Percentiles rank a stretch among this genome's conserved stretches.
phyloP scores from a whole-genome alignment of 2,888 invertebrate species.

The Andrena praecox region DNA sequence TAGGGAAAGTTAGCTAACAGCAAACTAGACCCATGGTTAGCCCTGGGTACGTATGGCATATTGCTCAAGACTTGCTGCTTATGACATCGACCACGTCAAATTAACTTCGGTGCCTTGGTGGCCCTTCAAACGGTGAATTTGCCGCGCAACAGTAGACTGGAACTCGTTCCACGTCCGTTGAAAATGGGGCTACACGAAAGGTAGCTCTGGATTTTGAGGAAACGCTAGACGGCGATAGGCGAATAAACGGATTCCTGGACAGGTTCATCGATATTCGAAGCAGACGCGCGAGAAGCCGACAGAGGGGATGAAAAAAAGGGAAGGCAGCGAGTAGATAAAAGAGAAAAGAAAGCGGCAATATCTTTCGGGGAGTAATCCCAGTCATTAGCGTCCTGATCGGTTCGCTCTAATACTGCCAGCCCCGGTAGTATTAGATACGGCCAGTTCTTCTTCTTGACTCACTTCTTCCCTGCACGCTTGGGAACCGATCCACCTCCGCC shows the following conservation, averaged over 20 bases:
- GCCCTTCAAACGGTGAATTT: too few species aligned
- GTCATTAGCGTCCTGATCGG: slow-evolving; percentile 71
- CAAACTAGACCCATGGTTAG: too few species aligned
- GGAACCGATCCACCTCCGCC: slow-evolving; percentile 60
- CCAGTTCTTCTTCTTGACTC: slow-evolving; percentile 47
- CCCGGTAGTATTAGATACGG: slow-evolving; percentile 23
- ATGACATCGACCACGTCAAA: too few species aligned
- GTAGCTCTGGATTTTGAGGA: slow-evolving; percentile 43
- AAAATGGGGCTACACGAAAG: slow-evolving; percentile 38
- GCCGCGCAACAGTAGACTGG: neutral
- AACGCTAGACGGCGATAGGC: slow-evolving; percentile 38
- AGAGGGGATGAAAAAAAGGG: neutral
- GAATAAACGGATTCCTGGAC: slow-evolving; percentile 48
- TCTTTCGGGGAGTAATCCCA: slow-evolving; percentile 69
- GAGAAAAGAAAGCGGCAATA: slow-evolving; percentile 58
- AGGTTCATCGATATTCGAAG: slow-evolving; percentile 69
- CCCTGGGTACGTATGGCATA: too few species aligned
- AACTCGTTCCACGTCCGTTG: slow-evolving; percentile 46
- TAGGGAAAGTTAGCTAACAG: neutral
- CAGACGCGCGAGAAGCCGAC: slow-evolving; percentile 42
- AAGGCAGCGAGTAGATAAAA: slow-evolving; percentile 14
- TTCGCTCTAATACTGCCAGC: slow-evolving; percentile 66
- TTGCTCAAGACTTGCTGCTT: too few species aligned
- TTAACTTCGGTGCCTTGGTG: too few species aligned
- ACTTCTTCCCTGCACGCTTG: slow-evolving; percentile 50